Evolutionary conservation across 2,113 vertebrate species (phyloP).

Genomic region (Dipodomys spectabilis): DNA sequence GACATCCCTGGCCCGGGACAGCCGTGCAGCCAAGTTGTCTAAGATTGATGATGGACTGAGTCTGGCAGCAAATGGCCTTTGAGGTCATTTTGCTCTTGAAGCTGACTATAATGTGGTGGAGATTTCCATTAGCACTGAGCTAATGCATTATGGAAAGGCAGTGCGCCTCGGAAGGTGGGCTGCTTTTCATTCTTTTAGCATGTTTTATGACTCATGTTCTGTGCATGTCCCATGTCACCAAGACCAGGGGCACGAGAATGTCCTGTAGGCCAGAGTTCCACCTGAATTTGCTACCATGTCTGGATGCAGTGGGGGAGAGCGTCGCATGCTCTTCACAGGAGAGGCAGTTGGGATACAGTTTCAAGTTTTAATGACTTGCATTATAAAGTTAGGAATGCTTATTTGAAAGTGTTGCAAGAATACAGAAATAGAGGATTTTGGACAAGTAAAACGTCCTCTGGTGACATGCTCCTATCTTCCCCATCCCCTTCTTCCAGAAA

Average conservation of each 20-base stretch:
- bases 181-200: not conserved
- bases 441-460: not conserved
- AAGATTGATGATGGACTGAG: not conserved
- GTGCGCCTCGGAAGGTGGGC: not conserved
- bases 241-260: not conserved
- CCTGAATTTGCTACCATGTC: not conserved
- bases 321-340: not conserved
- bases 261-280: not conserved
- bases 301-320: not conserved
- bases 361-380: slow-evolving; percentile 27
- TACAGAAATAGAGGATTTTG: not conserved
- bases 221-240: not conserved
- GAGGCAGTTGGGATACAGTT: not conserved
- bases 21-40: not conserved
- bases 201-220: not conserved
- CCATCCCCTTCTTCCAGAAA: not conserved
- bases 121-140: slow-evolving; percentile 2
- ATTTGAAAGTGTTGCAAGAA: slow-evolving; percentile 3
- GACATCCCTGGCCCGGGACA: not conserved
- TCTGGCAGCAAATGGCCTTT: not conserved
- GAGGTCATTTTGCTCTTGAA: not conserved
- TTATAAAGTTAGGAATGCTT: not conserved
- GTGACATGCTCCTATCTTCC: not conserved
- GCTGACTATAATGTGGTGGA: not conserved
- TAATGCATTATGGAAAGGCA: not conserved